Evolutionary conservation across 1,140 invertebrate species (phyloP).

Genomic region (Latrodectus geometricus): DNA sequence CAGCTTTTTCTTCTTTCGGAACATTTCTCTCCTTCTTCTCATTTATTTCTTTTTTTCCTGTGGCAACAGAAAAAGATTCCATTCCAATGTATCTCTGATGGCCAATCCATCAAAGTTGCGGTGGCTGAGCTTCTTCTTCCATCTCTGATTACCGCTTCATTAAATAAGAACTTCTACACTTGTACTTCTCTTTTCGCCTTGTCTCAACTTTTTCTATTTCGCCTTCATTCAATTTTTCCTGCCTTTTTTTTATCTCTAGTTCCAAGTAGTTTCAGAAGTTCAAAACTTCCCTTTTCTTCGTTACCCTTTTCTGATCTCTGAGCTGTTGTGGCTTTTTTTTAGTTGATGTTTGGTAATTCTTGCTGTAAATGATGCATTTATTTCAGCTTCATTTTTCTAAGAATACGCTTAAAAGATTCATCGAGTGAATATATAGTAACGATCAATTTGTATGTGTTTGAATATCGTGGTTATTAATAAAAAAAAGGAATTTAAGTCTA

Average conservation of each 20-base stretch:
- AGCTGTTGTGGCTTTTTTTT: too few species aligned
- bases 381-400: too few species aligned
- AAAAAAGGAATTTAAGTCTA: too few species aligned
- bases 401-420: too few species aligned
- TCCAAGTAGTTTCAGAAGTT: neutral
- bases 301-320: neutral
- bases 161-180: conserved; percentile 60
- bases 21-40: neutral
- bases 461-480: too few species aligned
- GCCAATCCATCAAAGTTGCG: conserved; percentile 54
- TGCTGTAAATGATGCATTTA: too few species aligned
- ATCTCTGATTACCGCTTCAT: conserved; percentile 58
- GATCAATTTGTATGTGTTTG: too few species aligned
- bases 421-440: too few species aligned
- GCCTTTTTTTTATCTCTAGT: neutral
- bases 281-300: neutral
- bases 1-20: neutral
- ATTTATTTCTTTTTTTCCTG: conserved; percentile 9
- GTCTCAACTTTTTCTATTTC: neutral
- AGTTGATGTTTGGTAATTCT: too few species aligned
- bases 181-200: conserved; percentile 21
- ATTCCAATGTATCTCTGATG: conserved; percentile 51
- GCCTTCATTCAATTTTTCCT: neutral
- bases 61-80: conserved; percentile 18
- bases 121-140: conserved; percentile 8